Base-by-base conservation (phyloP, 2,113 vertebrate species). In the Oncorhynchus mykiss region DNA sequence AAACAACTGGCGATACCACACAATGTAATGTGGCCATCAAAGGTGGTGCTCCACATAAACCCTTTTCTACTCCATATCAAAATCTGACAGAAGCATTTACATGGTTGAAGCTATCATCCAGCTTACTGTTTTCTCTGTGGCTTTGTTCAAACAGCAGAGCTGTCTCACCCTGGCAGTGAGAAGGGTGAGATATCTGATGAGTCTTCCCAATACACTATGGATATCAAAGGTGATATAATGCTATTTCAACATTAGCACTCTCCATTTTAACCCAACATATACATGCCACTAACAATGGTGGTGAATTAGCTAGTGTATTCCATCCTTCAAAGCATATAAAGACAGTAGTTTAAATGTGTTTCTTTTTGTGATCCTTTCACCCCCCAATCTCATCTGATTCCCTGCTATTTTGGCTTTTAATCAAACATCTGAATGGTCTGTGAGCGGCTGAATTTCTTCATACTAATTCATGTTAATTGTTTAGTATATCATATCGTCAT, bases 131-230 rank as follows among this genome's bases (percentile, higher is more conserved):
- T 91, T 93, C 86, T 93, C 83, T 93, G 91, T 93, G 93, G 92
- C 90, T 94, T 93, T 92, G 89, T 93, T 90, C 91, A 90, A 92
- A 92, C 93, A 94, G 93, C 91, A 89, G 86, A 90, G 79, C 90
- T 89, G 83, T 88, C 91, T 91, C 92, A 96, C 0, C 87, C 85
- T 86, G 90, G 88, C 85, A 90, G 90, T 72, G 90, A 91, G 85
- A 90, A 84, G 88, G 92, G 88, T 88, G 93, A 93, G 82, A 84
- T 91, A 84, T 88, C 85, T 87, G 92, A 94, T 86, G 92, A 92
- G 83, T 87, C 90, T 84, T 79, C 85, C 87, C 92, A 90, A 82
- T 92, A 85, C 91, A 88, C 88, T 81, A 86, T 92, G 90, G 92
- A 93, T 82, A 88, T 92, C 78, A 84, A 93, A 91, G 94, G 94